These are phyloP conservation scores for Carduelis carduelis DNA, from an alignment of 2,797 vertebrate genomes.

Conservation along the genomic window DNA sequence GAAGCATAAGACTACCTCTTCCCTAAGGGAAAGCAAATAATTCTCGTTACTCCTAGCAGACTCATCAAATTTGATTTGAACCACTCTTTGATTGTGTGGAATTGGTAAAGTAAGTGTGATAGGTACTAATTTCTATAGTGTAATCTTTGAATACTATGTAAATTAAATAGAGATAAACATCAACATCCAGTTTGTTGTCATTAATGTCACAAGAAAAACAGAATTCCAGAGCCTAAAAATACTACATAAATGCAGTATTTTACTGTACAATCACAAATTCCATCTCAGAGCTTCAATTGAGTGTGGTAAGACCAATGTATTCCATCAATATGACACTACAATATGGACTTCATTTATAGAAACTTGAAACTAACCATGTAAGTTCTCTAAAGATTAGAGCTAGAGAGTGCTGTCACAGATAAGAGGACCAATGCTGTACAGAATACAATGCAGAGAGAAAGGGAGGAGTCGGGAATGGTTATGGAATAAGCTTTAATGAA, in stretches of 20 bases:
- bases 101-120: neutral
- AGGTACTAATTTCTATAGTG: neutral
- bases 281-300: neutral
- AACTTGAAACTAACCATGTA: neutral
- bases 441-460: neutral
- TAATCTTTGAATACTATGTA: neutral
- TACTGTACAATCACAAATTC: neutral
- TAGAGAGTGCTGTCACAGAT: neutral
- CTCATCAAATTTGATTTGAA: neutral
- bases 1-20: neutral
- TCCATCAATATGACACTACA: neutral
- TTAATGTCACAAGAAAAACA: neutral
- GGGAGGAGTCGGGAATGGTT: neutral
- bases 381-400: neutral
- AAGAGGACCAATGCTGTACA: neutral
- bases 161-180: neutral
- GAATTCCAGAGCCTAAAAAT: neutral
- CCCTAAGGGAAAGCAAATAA: neutral
- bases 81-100: neutral
- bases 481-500: neutral
- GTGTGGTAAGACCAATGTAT: neutral
- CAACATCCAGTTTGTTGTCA: neutral
- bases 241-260: neutral
- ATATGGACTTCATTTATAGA: neutral
- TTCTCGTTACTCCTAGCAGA: neutral